Conservation (phyloP, 2,113 vertebrate genomes). For the Eublepharis macularius region DNA sequence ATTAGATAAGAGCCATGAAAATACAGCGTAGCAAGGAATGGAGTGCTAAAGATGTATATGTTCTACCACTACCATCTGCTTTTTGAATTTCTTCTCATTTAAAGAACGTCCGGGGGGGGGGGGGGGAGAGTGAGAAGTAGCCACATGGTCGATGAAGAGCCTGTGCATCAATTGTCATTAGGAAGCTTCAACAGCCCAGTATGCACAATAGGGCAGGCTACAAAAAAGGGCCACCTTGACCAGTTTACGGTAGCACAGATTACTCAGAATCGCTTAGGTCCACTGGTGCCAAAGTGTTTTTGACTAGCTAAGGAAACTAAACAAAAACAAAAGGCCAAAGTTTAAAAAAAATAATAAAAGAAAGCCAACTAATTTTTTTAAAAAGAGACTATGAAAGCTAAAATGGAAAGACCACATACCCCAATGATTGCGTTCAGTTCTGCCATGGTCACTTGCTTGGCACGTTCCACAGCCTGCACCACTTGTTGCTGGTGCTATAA, state of each 20-base stretch:
- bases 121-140: neutral
- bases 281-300: neutral
- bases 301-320: conserved; percentile 6
- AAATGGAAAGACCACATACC: conserved; percentile 95
- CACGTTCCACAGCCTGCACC: conserved; percentile 96
- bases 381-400: conserved; percentile 83
- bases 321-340: conserved; percentile 37
- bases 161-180: neutral
- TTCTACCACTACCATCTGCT: neutral
- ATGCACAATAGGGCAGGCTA: neutral
- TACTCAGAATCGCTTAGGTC: neutral
- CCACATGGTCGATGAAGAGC: neutral
- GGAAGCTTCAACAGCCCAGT: neutral
- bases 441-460: conserved; percentile 99
- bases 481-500: conserved; percentile 97
- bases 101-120: neutral
- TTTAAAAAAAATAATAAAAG: conserved; percentile 27
- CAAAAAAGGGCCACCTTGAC: neutral
- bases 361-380: conserved; percentile 65
- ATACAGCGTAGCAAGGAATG: too few species aligned
- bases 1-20: too few species aligned
- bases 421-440: conserved; percentile 98
- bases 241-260: neutral
- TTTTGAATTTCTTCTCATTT: neutral
- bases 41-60: too few species aligned